Percentiles rank a stretch among this genome's conserved stretches.
Evolutionary conservation across 1,140 invertebrate genomes (phyloP).

Genomic region (Eueides isabella): DNA sequence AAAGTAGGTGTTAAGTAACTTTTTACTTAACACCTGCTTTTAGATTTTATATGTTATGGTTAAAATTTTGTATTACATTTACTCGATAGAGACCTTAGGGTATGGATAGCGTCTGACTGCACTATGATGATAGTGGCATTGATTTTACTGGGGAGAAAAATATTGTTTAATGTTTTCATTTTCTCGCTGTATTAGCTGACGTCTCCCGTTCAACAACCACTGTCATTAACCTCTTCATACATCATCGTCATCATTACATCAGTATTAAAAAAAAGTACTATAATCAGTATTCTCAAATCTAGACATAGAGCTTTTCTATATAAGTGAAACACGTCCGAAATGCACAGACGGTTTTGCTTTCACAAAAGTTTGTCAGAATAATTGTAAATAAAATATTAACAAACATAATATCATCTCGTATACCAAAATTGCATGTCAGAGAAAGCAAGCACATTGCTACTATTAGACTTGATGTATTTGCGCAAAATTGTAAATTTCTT

Average conservation of each 20-base stretch:
- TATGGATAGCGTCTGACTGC: neutral
- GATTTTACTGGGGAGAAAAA: too few relatives aligned
- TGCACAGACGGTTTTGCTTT: neutral
- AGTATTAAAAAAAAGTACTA: too few relatives aligned
- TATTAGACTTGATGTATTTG: slow-evolving; percentile 9
- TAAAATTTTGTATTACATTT: neutral
- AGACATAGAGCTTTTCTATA: neutral
- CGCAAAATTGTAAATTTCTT: neutral
- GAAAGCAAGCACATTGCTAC: slow-evolving; percentile 7
- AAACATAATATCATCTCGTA: neutral
- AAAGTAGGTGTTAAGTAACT: neutral
- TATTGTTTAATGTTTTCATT: too few relatives aligned
- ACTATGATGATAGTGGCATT: neutral
- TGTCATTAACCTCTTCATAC: too few relatives aligned
- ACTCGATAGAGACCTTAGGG: too few relatives aligned
- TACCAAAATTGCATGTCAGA: slow-evolving; percentile 9
- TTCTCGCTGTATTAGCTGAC: too few relatives aligned
- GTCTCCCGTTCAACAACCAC: too few relatives aligned
- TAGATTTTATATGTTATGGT: neutral
- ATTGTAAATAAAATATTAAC: slow-evolving; percentile 1
- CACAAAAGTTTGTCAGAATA: neutral
- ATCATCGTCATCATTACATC: too few relatives aligned
- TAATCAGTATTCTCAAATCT: too few relatives aligned
- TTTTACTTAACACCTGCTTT: neutral
- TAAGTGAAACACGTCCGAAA: neutral